phyloP scores from a whole-genome alignment of 2,888 invertebrate genomes.

The Caenorhabditis sp. region DNA sequence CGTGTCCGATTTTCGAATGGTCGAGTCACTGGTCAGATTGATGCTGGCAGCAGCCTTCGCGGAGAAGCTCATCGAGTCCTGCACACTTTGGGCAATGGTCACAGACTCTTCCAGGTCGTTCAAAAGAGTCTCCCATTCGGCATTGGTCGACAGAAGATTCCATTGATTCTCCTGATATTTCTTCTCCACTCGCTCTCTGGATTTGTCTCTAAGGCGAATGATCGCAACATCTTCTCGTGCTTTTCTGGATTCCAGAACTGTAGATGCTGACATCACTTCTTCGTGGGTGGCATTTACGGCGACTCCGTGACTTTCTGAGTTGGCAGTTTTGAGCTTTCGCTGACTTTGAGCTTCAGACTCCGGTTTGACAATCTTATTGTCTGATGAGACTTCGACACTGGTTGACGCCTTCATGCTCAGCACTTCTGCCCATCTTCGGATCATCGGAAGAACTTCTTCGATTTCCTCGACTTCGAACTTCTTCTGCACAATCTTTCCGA shows the following conservation, averaged over 20 bases:
- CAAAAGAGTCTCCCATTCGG: conserved; percentile 75
- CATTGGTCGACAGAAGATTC: conserved; percentile 68
- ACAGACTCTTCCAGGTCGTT: conserved; percentile 75
- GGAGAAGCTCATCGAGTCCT: conserved; percentile 66
- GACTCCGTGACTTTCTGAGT: conserved; percentile 32
- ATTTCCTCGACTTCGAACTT: conserved; percentile 69
- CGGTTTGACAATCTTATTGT: conserved; percentile 22
- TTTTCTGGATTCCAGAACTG: conserved; percentile 38
- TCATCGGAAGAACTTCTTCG: conserved; percentile 57
- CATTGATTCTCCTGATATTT: conserved; percentile 70
- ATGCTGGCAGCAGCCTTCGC: conserved; percentile 59
- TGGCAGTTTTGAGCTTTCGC: conserved; percentile 44
- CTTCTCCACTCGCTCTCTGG: conserved; percentile 65
- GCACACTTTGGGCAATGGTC: conserved; percentile 66
- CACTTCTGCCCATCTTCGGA: conserved; percentile 70
- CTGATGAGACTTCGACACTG: conserved; percentile 32
- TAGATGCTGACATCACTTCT: conserved; percentile 41
- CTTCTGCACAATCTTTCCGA: conserved; percentile 71
- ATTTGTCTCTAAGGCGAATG: conserved; percentile 63
- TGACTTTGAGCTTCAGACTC: conserved; percentile 31
- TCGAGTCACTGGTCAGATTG: conserved; percentile 35
- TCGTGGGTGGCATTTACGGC: conserved; percentile 38
- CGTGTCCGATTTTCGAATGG: conserved; percentile 25
- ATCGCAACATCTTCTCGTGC: conserved; percentile 46
- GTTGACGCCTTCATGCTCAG: conserved; percentile 62